phyloP scores from a whole-genome alignment of 2,888 invertebrate species.

The Thalpophila matura region DNA sequence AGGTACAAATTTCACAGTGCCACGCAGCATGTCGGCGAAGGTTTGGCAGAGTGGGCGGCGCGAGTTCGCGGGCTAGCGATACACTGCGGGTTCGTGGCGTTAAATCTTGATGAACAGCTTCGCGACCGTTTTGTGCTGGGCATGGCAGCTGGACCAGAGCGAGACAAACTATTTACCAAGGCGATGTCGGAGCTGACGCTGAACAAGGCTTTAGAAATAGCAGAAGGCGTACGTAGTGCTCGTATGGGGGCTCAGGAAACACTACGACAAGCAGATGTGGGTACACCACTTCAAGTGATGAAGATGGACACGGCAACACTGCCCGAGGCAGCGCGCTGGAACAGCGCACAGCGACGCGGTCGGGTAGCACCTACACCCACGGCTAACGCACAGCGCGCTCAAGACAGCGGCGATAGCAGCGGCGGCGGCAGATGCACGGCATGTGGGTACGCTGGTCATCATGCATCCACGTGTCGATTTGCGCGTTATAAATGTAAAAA shows the following conservation, averaged over 20 bases:
- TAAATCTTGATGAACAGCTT: conserved; percentile 4
- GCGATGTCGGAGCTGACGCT: not conserved
- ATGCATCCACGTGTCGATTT: conserved; percentile 9
- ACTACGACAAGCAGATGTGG: not conserved
- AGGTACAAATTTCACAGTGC: conserved; percentile 7
- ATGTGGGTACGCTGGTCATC: not conserved
- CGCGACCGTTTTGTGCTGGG: conserved; percentile 14
- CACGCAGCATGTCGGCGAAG: conserved; percentile 9
- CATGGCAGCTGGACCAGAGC: conserved; percentile 7
- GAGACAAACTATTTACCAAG: conserved; percentile 12
- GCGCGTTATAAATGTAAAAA: conserved; percentile 9
- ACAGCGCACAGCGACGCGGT: not conserved
- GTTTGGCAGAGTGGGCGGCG: conserved; percentile 10
- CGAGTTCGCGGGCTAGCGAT: not conserved
- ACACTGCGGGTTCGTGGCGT: not conserved
- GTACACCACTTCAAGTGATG: conserved; percentile 6
- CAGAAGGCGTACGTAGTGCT: conserved; percentile 7
- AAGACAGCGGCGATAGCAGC: not conserved
- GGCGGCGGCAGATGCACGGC: not conserved
- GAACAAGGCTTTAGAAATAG: conserved; percentile 2
- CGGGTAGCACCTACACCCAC: not conserved
- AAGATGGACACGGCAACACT: conserved; percentile 1
- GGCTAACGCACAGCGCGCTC: not conserved
- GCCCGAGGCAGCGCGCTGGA: not conserved
- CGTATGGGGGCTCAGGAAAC: conserved; percentile 11